A percentile compares a stretch with the other conserved stretches of the same genome.
Evolutionary conservation across 2,888 invertebrate species (phyloP).

Genomic region (Scelioninae gen. 2): DNA sequence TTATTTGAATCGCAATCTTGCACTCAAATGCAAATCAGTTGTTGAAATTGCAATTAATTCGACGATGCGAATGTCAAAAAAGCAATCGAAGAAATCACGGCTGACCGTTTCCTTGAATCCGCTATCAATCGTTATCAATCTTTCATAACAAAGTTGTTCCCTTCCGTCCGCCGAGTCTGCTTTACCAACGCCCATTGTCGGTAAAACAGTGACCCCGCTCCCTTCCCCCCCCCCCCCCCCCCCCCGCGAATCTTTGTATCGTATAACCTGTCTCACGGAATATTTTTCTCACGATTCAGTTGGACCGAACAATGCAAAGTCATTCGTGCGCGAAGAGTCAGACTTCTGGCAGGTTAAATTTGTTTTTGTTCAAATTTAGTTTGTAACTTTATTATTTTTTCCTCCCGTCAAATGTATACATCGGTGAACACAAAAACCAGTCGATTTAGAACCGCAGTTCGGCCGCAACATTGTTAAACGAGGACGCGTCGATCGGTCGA

Average conservation of each 20-base stretch:
- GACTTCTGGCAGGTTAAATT: constrained; percentile 41
- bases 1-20: too few relatives aligned
- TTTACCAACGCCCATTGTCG: too few relatives aligned
- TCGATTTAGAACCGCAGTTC: constrained; percentile 16
- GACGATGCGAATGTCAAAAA: too few relatives aligned
- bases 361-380: constrained; percentile 42
- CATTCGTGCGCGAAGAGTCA: constrained; percentile 34
- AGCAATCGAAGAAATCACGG: too few relatives aligned
- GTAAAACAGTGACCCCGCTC: too few relatives aligned
- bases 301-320: constrained; percentile 34
- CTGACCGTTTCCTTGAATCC: too few relatives aligned
- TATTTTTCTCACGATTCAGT: constrained; percentile 50
- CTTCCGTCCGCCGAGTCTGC: too few relatives aligned
- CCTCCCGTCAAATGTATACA: constrained; percentile 4
- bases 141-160: too few relatives aligned
- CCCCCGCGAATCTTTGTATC: constrained; percentile 28
- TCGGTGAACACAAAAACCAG: constrained; percentile 20
- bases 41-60: too few relatives aligned
- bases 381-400: constrained; percentile 38
- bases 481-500: constrained; percentile 4
- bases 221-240: constrained; percentile 25
- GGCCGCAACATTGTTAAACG: constrained; percentile 5
- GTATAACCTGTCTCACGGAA: constrained; percentile 35
- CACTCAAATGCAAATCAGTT: too few relatives aligned
- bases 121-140: too few relatives aligned